Evolutionary conservation across 2,797 vertebrate species (phyloP).

Genomic region (Thunnus albacares): DNA sequence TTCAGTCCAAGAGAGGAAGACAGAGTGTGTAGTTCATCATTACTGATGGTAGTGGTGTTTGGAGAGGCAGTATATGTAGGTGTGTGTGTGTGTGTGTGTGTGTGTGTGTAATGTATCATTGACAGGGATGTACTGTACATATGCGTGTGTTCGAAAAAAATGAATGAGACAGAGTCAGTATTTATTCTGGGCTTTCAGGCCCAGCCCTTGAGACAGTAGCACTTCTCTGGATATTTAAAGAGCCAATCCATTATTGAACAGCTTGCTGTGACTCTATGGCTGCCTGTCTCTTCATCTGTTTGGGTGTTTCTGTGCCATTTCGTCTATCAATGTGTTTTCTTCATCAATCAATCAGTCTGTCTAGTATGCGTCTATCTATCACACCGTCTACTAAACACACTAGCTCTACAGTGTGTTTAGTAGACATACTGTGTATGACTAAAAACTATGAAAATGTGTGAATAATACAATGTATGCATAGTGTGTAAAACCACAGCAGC

Average conservation of each 20-base stretch:
- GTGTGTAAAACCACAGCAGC: background rate
- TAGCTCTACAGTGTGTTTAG: too few species aligned
- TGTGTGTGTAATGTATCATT: slow-evolving; percentile 1
- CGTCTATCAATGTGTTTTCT: background rate
- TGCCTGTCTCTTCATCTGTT: slow-evolving; percentile 28
- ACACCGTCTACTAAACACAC: too few species aligned
- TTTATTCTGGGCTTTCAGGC: slow-evolving; percentile 64
- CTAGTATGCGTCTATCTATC: background rate
- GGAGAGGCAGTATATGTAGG: background rate
- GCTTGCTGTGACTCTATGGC: slow-evolving; percentile 59
- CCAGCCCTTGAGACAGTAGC: slow-evolving; percentile 60
- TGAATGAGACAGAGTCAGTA: slow-evolving; percentile 22
- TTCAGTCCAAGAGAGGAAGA: slow-evolving; percentile 44
- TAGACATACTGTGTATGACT: too few species aligned
- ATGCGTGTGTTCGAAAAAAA: slow-evolving; percentile 1
- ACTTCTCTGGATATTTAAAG: slow-evolving; percentile 80
- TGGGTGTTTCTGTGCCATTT: slow-evolving; percentile 11
- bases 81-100: background rate
- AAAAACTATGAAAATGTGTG: background rate
- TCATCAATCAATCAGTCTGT: background rate
- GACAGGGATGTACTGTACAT: slow-evolving; percentile 2
- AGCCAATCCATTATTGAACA: slow-evolving; percentile 83
- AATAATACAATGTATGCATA: background rate
- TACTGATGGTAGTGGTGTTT: slow-evolving; percentile 22
- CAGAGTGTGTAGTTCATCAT: background rate